Evolutionary conservation across 1,140 invertebrate species (phyloP).

Genomic region (Hypsibius dujardini): DNA sequence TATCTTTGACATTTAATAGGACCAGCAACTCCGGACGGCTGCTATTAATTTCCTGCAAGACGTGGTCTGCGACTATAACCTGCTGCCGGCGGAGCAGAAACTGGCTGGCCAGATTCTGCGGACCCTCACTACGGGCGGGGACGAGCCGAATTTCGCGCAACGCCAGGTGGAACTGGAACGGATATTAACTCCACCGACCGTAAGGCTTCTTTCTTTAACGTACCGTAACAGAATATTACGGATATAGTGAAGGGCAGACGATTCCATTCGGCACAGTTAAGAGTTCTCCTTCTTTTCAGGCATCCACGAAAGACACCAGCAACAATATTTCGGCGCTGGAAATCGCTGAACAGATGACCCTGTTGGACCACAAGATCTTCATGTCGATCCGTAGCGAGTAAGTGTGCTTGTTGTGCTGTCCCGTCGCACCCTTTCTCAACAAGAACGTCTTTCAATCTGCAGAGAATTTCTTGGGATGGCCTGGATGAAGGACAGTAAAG

Average conservation of each 20-base stretch:
- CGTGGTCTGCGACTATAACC: slow-evolving; percentile 59
- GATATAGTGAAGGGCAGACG: too few species aligned
- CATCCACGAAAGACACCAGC: slow-evolving; percentile 59
- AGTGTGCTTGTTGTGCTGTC: slow-evolving; percentile 33
- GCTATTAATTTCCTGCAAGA: slow-evolving; percentile 75
- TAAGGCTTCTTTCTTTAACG: slow-evolving; percentile 32
- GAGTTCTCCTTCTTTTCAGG: slow-evolving; percentile 39
- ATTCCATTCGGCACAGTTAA: too few species aligned
- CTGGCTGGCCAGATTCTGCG: slow-evolving; percentile 60
- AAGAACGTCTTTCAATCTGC: slow-evolving; percentile 25
- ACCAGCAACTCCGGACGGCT: slow-evolving; percentile 28
- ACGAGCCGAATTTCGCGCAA: slow-evolving; percentile 36
- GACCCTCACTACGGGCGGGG: slow-evolving; percentile 50
- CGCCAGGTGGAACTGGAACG: slow-evolving; percentile 47
- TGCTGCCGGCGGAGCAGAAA: slow-evolving; percentile 75
- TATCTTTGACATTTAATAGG: not conserved
- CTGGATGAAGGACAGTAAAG: slow-evolving; percentile 78
- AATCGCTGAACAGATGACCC: slow-evolving; percentile 84
- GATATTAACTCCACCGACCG: slow-evolving; percentile 50
- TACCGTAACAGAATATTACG: not conserved
- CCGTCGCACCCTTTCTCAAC: slow-evolving; percentile 20
- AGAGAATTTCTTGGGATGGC: slow-evolving; percentile 78
- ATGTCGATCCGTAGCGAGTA: slow-evolving; percentile 72
- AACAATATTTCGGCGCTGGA: slow-evolving; percentile 71
- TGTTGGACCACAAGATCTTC: slow-evolving; percentile 80